Evolutionary conservation across 2,888 invertebrate species (phyloP).

Genomic region (Euzophera pinguis): DNA sequence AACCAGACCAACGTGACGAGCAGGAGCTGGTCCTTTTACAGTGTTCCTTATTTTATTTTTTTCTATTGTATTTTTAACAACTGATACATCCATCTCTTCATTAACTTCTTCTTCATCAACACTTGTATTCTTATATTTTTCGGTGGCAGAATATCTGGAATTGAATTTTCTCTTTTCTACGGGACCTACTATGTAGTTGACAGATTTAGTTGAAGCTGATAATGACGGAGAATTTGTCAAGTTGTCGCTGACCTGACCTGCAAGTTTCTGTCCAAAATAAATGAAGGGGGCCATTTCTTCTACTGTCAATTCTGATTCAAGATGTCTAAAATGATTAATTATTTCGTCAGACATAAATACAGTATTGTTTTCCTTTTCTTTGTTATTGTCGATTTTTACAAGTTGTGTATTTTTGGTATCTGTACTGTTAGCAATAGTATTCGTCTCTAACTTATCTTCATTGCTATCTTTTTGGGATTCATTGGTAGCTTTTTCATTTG

Average conservation of each 20-base stretch:
- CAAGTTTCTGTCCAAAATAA: slow-evolving; percentile 84
- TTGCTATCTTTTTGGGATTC: slow-evolving; percentile 34
- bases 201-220: slow-evolving; percentile 72
- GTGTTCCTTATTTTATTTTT: slow-evolving; percentile 76
- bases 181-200: slow-evolving; percentile 64
- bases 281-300: slow-evolving; percentile 85
- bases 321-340: slow-evolving; percentile 82
- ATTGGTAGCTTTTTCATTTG: slow-evolving; percentile 33
- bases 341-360: slow-evolving; percentile 81
- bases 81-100: slow-evolving; percentile 81
- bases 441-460: slow-evolving; percentile 52
- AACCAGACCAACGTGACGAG: slow-evolving; percentile 64
- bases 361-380: slow-evolving; percentile 73
- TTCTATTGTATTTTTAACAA: slow-evolving; percentile 75
- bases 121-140: slow-evolving; percentile 70
- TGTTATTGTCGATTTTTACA: slow-evolving; percentile 55
- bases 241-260: slow-evolving; percentile 58
- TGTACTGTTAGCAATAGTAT: slow-evolving; percentile 57
- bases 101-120: slow-evolving; percentile 78
- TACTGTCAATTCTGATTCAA: slow-evolving; percentile 81
- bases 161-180: slow-evolving; percentile 66
- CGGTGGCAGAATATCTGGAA: slow-evolving; percentile 69
- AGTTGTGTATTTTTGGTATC: slow-evolving; percentile 48
- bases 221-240: slow-evolving; percentile 66
- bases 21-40: slow-evolving; percentile 73